Evolutionary conservation across 1,140 invertebrate genomes (phyloP), one percentile per base, ranked within the genome.

Genomic region (Sesamia nonagrioides): DNA sequence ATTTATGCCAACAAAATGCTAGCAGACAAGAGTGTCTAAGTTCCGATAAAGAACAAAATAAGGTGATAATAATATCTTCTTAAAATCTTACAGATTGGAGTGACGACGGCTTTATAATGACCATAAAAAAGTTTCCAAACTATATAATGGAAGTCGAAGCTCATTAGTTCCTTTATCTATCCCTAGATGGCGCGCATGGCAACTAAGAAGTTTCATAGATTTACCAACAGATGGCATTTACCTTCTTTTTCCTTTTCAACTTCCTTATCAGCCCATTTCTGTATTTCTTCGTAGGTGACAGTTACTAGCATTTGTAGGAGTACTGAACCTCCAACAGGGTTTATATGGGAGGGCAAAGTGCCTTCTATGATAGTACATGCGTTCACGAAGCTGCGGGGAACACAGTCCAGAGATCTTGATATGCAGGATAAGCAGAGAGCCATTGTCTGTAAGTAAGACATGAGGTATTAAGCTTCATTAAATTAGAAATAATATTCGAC

Each of bases 351-450:
- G 0, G 97, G 97, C 11, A 97, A 90, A 5, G 96, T 95, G 21
- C 96, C 96, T 83, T 97, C 96, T 35, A 98, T 88, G 0, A 96
- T 87, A 0, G 93, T 85, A 0, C 95, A 93, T 0, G 96, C 94
- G 75, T 95, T 95, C 3, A 95, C 87, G 15, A 97, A 87, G 0
- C 95, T 92, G 33, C 95, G 91, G 0, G 97, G 96, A 8, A 97
- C 83, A 78, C 96, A 97, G 79, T 96, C 96, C 86, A 96, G 95
- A 3, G 97, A 94, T 84, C 97, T 95, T 0, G 95, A 95, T 61
- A 97, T 95, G 83, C 97, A 97, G 0, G 96, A 96, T n/a, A 98
- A 88, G 13, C 97, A 96, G 35, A 97, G 90, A 0, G 97, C 97
- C 96, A 97, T 97, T 11, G 97, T 95, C 95, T 95, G 86, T 27